These are phyloP conservation scores for Falco columbarius DNA, from an alignment of 2,797 vertebrate species.

Conservation along the genomic window DNA sequence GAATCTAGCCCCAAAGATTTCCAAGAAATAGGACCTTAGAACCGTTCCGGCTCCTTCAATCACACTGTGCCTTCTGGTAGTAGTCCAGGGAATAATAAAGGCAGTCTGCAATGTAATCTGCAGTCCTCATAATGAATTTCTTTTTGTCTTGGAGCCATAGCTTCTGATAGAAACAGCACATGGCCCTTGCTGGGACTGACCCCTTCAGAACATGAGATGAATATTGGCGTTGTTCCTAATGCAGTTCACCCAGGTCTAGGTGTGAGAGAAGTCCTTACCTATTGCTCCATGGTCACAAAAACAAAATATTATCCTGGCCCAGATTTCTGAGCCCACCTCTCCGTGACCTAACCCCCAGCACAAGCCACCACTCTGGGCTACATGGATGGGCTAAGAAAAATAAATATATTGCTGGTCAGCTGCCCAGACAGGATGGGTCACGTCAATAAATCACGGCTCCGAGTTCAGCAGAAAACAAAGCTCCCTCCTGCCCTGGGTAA, in stretches of 20 bases:
- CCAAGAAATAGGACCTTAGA: not conserved
- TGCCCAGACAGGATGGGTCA: not conserved
- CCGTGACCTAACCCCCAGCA: not conserved
- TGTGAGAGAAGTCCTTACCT: not conserved
- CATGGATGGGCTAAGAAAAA: not conserved
- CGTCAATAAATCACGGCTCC: not conserved
- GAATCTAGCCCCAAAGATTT: not conserved
- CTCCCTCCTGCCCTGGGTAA: not conserved
- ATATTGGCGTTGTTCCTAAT: not conserved
- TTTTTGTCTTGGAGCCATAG: not conserved
- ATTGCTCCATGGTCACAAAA: not conserved
- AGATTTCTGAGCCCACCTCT: not conserved
- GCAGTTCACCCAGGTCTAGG: not conserved
- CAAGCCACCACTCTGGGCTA: not conserved
- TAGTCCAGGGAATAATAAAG: slow-evolving; percentile 23
- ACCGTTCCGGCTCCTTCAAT: not conserved
- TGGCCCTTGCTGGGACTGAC: not conserved
- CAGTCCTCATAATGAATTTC: not conserved
- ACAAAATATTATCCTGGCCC: not conserved
- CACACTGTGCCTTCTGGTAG: not conserved
- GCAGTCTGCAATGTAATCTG: not conserved
- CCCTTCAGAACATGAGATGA: not conserved
- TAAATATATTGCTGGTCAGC: not conserved
- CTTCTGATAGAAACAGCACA: not conserved
- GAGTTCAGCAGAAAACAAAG: not conserved